These are phyloP conservation scores for Globicephala melas DNA, from an alignment of 2,113 vertebrate genomes.

Conservation along the genomic window DNA sequence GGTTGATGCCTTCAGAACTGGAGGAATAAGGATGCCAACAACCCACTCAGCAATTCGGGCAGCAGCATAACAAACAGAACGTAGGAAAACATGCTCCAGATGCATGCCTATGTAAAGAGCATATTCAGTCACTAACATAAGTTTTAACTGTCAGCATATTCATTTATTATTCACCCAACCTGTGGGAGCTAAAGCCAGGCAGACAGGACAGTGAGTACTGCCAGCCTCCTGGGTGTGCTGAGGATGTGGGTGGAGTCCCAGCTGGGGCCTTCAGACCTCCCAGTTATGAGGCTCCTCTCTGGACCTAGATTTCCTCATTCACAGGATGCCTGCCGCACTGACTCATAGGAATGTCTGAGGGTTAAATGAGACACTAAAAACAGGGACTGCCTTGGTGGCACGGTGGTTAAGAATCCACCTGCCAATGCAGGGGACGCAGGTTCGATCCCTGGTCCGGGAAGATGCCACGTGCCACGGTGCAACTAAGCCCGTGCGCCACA, in stretches of 20 bases:
- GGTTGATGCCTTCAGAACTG: neutral
- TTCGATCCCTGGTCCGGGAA: too few relatives aligned
- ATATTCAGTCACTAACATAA: neutral
- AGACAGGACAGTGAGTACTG: neutral
- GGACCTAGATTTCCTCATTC: neutral
- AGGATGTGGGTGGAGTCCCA: neutral
- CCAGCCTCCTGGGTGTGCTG: fast-evolving
- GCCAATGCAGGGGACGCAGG: too few relatives aligned
- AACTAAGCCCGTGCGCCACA: too few relatives aligned
- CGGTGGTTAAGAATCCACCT: too few relatives aligned
- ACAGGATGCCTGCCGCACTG: neutral
- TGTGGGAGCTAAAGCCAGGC: neutral
- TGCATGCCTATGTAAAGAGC: neutral
- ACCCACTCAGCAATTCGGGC: neutral
- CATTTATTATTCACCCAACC: neutral
- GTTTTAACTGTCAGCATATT: neutral
- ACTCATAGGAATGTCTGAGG: neutral
- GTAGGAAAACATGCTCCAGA: neutral
- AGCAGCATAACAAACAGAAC: neutral
- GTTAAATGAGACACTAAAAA: neutral
- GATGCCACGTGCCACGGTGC: too few relatives aligned
- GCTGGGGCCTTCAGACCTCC: neutral
- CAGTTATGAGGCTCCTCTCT: neutral
- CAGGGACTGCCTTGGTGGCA: too few relatives aligned
- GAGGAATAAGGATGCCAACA: neutral